A percentile compares a stretch with the other conserved stretches of the same genome.
Conservation (phyloP, 1,140 invertebrate species). For the Dreissena rostriformis region DNA sequence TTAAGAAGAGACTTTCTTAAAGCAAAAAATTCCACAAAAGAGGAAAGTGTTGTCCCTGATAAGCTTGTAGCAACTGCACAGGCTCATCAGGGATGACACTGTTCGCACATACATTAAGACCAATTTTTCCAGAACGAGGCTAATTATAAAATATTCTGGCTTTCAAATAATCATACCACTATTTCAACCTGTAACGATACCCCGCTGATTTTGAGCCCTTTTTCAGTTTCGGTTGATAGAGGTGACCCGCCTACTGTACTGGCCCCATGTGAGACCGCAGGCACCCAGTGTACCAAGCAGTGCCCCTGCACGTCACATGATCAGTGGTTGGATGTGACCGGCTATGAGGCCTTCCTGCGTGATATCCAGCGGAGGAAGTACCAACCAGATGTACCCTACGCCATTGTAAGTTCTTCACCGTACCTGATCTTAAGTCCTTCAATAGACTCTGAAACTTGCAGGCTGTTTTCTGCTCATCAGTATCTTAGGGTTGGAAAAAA, state of each 20-base stretch:
- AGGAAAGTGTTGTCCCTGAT: too few relatives aligned
- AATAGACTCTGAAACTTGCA: too few relatives aligned
- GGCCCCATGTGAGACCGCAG: background rate
- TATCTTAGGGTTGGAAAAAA: too few relatives aligned
- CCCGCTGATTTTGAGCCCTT: background rate
- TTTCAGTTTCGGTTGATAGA: background rate
- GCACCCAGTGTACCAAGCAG: background rate
- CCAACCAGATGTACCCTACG: constrained; percentile 1
- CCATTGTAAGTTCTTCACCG: too few relatives aligned
- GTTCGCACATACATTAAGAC: too few relatives aligned
- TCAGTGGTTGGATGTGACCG: constrained; percentile 8
- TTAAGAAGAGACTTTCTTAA: too few relatives aligned
- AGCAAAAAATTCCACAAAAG: too few relatives aligned
- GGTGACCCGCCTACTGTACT: background rate
- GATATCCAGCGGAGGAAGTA: background rate
- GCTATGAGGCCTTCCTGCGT: constrained; percentile 16
- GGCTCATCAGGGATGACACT: too few relatives aligned
- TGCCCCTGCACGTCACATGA: background rate
- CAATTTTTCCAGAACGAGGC: too few relatives aligned
- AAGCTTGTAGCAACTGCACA: too few relatives aligned
- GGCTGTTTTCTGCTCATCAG: too few relatives aligned
- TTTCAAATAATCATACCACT: background rate
- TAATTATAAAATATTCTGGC: background rate
- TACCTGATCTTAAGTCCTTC: too few relatives aligned
- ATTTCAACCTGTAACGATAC: background rate